Evolutionary conservation across 2,888 invertebrate genomes (phyloP).

Genomic region (Barypeithes pellucidus): DNA sequence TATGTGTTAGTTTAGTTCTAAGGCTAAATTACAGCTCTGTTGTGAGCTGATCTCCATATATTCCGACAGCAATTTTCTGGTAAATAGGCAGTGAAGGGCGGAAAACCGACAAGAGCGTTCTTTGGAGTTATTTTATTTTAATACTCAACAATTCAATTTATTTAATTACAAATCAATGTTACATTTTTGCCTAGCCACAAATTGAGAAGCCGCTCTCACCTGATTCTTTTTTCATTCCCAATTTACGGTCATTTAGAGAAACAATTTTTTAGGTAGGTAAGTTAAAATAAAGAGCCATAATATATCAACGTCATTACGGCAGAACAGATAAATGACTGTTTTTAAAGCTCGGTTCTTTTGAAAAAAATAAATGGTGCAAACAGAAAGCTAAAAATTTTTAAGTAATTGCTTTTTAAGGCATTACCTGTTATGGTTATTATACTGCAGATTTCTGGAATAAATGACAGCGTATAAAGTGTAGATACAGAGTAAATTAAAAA

Average conservation of each 20-base stretch:
- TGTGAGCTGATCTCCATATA: no score
- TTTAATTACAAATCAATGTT: not conserved
- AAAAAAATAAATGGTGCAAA: conserved; percentile 12
- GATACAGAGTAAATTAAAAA: not conserved
- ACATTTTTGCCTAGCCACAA: not conserved
- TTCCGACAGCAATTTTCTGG: no score
- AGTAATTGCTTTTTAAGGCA: conserved; percentile 16
- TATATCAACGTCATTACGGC: conserved; percentile 2
- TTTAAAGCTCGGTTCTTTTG: conserved; percentile 2
- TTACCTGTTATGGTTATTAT: not conserved
- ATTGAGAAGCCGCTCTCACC: not conserved
- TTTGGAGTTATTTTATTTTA: no score
- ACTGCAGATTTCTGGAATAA: not conserved
- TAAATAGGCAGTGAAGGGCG: no score
- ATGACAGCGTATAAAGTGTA: not conserved
- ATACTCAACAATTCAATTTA: no score
- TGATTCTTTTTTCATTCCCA: not conserved
- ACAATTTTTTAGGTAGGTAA: conserved; percentile 16
- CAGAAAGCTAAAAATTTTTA: conserved; percentile 10
- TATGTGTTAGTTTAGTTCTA: no score
- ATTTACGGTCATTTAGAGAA: not conserved
- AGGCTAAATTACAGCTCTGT: no score
- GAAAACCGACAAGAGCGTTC: no score
- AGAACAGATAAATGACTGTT: conserved; percentile 13
- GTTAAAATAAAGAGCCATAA: conserved; percentile 14